phyloP scores from a whole-genome alignment of 1,140 invertebrate genomes.

The Temnothorax longispinosus region DNA sequence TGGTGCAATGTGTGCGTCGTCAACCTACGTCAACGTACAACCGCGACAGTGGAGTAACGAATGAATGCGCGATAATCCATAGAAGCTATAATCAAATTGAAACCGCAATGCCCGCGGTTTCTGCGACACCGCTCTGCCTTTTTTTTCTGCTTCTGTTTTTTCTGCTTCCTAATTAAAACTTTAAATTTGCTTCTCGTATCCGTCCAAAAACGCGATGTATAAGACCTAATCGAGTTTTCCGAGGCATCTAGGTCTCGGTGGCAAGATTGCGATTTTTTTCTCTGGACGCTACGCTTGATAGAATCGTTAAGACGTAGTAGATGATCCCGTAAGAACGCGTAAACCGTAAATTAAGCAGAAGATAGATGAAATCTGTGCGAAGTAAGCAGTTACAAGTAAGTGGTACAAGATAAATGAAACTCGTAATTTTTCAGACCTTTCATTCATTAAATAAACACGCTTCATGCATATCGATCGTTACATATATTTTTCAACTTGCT shows the following conservation, averaged over 20 bases:
- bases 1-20: conserved; percentile 30
- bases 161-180: conserved; percentile 19
- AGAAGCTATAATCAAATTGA: conserved; percentile 30
- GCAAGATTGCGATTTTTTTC: conserved; percentile 14
- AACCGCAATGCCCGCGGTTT: not conserved
- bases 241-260: no score
- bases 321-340: conserved; percentile 26
- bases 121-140: not conserved
- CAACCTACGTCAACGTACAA: conserved; percentile 4
- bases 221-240: conserved; percentile 5
- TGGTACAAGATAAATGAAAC: conserved; percentile 14
- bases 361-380: conserved; percentile 24
- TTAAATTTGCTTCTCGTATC: conserved; percentile 4
- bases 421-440: conserved; percentile 1
- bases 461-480: not conserved
- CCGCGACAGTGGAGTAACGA: not conserved
- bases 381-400: conserved; percentile 8
- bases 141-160: not conserved
- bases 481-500: not conserved
- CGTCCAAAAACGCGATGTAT: not conserved
- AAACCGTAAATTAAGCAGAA: conserved; percentile 1
- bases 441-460: not conserved
- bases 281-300: conserved; percentile 24
- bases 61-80: conserved; percentile 18
- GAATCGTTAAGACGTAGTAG: conserved; percentile 52